These are phyloP conservation scores for Gonocerus acuteangulatus DNA, from an alignment of 2,888 invertebrate species.

Conservation along the genomic window DNA sequence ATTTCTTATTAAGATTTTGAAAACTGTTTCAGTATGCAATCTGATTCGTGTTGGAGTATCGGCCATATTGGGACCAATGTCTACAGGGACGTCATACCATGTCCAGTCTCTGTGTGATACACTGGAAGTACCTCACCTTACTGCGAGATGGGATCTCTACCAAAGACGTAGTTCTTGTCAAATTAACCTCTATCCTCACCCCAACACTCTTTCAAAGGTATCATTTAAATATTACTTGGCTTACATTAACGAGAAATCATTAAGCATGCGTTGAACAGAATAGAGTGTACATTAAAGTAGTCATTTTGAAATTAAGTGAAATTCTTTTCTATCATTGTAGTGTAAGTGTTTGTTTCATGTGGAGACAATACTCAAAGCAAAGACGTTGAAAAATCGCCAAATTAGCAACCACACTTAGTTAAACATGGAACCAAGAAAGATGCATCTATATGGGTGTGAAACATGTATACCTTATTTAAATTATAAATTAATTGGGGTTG, in stretches of 20 bases:
- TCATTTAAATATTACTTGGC: no score
- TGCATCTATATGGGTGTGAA: no score
- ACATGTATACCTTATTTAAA: no score
- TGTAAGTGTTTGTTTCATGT: background rate
- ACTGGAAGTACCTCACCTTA: conserved; percentile 51
- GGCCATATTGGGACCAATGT: conserved; percentile 50
- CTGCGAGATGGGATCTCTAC: conserved; percentile 47
- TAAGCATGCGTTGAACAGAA: no score
- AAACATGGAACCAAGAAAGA: no score
- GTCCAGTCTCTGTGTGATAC: conserved; percentile 51
- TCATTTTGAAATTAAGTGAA: background rate
- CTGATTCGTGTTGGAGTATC: conserved; percentile 47
- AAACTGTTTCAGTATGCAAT: conserved; percentile 45
- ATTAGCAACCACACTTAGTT: no score
- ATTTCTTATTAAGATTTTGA: no score
- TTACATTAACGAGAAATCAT: no score
- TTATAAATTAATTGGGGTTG: no score
- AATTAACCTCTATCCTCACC: conserved; percentile 50
- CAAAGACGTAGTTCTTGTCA: conserved; percentile 40
- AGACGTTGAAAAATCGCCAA: no score
- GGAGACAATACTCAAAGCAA: no score
- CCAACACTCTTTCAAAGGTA: conserved; percentile 46
- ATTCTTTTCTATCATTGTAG: background rate
- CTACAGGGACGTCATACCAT: conserved; percentile 46
- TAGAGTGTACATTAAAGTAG: background rate